A percentile compares a stretch with the other conserved stretches of the same genome.
Evolutionary conservation across 2,888 invertebrate species (phyloP).

Genomic region (Brachynemurus nebulosus): DNA sequence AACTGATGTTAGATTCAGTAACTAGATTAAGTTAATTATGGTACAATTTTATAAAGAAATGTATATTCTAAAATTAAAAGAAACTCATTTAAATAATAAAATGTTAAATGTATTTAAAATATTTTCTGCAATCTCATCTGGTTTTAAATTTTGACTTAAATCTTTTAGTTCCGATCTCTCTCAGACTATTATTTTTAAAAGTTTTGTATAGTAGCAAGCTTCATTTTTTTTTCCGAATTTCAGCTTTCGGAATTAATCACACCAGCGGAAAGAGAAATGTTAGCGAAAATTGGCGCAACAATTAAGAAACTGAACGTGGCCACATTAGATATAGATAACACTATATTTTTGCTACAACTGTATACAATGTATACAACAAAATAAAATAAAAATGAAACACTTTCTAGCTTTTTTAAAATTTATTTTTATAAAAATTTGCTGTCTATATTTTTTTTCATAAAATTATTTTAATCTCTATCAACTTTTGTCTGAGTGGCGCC

Average conservation of each 20-base stretch:
- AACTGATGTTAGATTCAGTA: too few relatives aligned
- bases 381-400: conserved; percentile 10
- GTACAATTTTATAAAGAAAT: too few relatives aligned
- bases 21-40: too few relatives aligned
- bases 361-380: conserved; percentile 44
- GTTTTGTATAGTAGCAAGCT: too few relatives aligned
- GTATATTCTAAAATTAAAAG: too few relatives aligned
- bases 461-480: conserved; percentile 27
- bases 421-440: background rate
- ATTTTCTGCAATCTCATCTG: too few relatives aligned
- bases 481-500: conserved; percentile 46
- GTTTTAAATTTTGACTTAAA: too few relatives aligned
- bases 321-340: conserved; percentile 68
- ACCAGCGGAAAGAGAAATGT: conserved; percentile 64
- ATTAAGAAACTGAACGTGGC: conserved; percentile 64
- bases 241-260: conserved; percentile 77
- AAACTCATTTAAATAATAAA: too few relatives aligned
- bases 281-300: conserved; percentile 57
- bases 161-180: too few relatives aligned
- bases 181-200: too few relatives aligned
- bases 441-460: too few relatives aligned
- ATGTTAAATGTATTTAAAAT: too few relatives aligned
- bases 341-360: conserved; percentile 68
- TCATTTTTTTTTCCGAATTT: conserved; percentile 23
- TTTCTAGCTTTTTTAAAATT: background rate